phyloP scores from a whole-genome alignment of 1,140 invertebrate species.

The Rhyzopertha dominica region DNA sequence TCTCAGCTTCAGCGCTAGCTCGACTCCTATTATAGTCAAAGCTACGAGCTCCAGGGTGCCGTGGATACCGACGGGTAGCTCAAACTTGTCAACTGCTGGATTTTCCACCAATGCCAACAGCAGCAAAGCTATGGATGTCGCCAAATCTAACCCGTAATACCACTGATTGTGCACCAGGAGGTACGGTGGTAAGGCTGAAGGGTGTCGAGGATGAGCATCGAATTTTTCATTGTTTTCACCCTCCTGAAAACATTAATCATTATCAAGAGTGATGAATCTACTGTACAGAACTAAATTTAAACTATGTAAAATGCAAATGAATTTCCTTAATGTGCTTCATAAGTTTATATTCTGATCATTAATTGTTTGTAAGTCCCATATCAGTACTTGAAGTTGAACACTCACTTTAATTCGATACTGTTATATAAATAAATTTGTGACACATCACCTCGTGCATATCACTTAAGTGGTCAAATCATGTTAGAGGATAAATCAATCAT shows the following conservation, averaged over 20 bases:
- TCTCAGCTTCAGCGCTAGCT: conserved; percentile 73
- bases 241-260: conserved; percentile 56
- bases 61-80: conserved; percentile 71
- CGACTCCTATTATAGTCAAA: conserved; percentile 69
- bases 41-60: conserved; percentile 79
- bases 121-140: conserved; percentile 72
- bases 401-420: too few relatives aligned
- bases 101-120: conserved; percentile 77
- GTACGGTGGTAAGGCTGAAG: conserved; percentile 80
- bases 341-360: too few relatives aligned
- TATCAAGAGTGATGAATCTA: too few relatives aligned
- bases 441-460: too few relatives aligned
- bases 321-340: too few relatives aligned
- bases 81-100: conserved; percentile 62
- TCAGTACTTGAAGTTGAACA: too few relatives aligned
- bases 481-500: too few relatives aligned
- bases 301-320: too few relatives aligned
- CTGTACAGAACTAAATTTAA: too few relatives aligned
- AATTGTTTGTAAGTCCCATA: too few relatives aligned
- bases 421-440: too few relatives aligned
- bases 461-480: too few relatives aligned
- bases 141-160: conserved; percentile 80
- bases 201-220: conserved; percentile 78
- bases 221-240: conserved; percentile 92
- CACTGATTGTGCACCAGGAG: conserved; percentile 81